Evolutionary conservation across 2,888 invertebrate species (phyloP).

Genomic region (Flexamia atlantica): DNA sequence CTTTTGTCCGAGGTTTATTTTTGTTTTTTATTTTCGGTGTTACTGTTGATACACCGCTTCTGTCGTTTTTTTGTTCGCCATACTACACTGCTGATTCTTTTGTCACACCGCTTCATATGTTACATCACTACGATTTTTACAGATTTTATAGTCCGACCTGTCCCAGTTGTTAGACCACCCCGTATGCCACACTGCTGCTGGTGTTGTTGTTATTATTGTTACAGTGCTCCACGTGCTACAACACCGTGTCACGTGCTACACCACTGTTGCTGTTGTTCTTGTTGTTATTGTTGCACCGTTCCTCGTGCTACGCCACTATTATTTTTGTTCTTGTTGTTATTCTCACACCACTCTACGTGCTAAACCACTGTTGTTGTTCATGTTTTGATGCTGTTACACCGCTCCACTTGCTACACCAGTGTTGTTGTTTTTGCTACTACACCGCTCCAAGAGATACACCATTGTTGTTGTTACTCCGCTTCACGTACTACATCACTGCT

Average conservation of each 20-base stretch:
- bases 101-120: too few species aligned
- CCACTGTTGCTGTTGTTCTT: background rate
- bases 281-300: background rate
- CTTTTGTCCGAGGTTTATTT: too few species aligned
- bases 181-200: background rate
- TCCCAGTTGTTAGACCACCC: too few species aligned
- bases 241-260: background rate
- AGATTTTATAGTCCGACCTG: too few species aligned
- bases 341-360: background rate
- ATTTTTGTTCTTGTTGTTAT: background rate
- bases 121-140: too few species aligned
- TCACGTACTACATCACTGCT: background rate
- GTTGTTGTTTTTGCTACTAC: too few species aligned
- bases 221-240: background rate
- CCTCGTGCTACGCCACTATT: background rate
- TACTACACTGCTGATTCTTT: too few species aligned
- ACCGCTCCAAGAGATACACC: background rate
- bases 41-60: too few species aligned
- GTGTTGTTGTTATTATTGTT: background rate
- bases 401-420: background rate
- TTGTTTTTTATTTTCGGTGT: too few species aligned
- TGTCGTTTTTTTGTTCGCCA: too few species aligned
- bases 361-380: background rate
- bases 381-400: too few species aligned
- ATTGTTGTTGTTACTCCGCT: background rate